phyloP scores from a whole-genome alignment of 1,140 invertebrate genomes.

The Drosophila suzukii region DNA sequence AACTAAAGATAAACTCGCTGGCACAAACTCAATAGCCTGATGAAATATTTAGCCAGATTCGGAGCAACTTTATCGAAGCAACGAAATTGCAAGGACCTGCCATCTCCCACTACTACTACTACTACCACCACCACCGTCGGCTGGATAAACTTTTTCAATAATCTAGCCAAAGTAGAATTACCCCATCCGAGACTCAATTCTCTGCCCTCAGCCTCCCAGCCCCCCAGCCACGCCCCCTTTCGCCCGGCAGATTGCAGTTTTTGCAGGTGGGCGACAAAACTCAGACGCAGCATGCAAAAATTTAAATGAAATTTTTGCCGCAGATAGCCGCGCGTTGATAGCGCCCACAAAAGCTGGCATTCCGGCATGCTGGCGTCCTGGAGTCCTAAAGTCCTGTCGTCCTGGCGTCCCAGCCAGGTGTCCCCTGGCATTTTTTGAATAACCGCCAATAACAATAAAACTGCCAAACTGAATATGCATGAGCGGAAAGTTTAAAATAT shows the following conservation, averaged over 20 bases:
- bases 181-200: constrained; percentile 49
- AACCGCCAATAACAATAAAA: constrained; percentile 79
- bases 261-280: constrained; percentile 56
- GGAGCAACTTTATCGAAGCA: constrained; percentile 66
- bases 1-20: constrained; percentile 74
- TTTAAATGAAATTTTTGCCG: constrained; percentile 74
- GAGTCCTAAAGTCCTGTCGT: constrained; percentile 4
- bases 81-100: constrained; percentile 51
- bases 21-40: constrained; percentile 72
- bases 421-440: constrained; percentile 59
- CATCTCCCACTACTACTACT: background rate
- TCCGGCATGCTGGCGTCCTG: constrained; percentile 10
- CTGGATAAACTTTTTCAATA: constrained; percentile 75
- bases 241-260: constrained; percentile 44
- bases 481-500: constrained; percentile 75
- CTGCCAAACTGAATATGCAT: constrained; percentile 77
- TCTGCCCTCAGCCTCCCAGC: constrained; percentile 20
- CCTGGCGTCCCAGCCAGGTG: constrained; percentile 40
- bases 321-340: constrained; percentile 58
- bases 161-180: constrained; percentile 68
- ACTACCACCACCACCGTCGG: constrained; percentile 8
- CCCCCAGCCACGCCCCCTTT: background rate
- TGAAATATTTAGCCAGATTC: constrained; percentile 73
- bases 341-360: constrained; percentile 35
- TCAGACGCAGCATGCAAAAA: constrained; percentile 63